phyloP scores from a whole-genome alignment of 2,888 invertebrate species.

The Scaptodrosophila latifasciaeformis region DNA sequence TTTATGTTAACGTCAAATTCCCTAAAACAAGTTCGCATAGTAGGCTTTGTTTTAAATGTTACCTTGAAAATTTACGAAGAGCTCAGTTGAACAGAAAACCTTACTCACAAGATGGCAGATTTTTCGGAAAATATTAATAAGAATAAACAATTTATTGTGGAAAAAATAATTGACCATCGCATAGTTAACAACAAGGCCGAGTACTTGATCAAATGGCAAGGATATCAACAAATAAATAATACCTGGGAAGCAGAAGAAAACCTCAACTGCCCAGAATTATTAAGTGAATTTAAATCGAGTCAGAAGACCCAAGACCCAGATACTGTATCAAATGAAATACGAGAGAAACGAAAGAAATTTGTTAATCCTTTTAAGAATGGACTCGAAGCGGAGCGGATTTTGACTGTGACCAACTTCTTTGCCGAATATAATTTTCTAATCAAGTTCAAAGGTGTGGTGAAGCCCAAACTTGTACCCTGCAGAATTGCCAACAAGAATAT shows the following conservation, averaged over 20 bases:
- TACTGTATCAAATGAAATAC: slow-evolving; percentile 11
- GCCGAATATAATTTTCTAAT: slow-evolving; percentile 18
- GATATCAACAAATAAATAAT: slow-evolving; percentile 19
- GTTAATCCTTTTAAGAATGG: slow-evolving; percentile 25
- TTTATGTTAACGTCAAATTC: too few species aligned
- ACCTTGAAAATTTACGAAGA: too few species aligned
- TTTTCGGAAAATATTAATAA: slow-evolving; percentile 1
- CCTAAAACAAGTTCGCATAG: too few species aligned
- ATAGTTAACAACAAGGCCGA: neutral
- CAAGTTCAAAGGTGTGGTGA: slow-evolving; percentile 20
- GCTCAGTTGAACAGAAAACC: too few species aligned
- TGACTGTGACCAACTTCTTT: neutral
- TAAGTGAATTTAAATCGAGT: slow-evolving; percentile 12
- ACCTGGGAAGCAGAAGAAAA: slow-evolving; percentile 25
- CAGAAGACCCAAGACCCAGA: slow-evolving; percentile 3
- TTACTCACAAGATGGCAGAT: too few species aligned
- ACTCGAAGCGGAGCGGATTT: slow-evolving; percentile 13
- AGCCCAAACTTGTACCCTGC: slow-evolving; percentile 3
- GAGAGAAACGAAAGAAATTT: slow-evolving; percentile 24
- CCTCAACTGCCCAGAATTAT: slow-evolving; percentile 12
- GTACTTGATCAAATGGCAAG: slow-evolving; percentile 26
- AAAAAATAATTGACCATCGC: slow-evolving; percentile 22
- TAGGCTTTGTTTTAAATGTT: too few species aligned
- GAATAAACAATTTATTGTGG: slow-evolving; percentile 6
- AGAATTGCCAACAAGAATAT: slow-evolving; percentile 27